Evolutionary conservation across 53 echinoderm and acorn worm genomes (phyloP).

Genomic region (Echinarachnius parma): DNA sequence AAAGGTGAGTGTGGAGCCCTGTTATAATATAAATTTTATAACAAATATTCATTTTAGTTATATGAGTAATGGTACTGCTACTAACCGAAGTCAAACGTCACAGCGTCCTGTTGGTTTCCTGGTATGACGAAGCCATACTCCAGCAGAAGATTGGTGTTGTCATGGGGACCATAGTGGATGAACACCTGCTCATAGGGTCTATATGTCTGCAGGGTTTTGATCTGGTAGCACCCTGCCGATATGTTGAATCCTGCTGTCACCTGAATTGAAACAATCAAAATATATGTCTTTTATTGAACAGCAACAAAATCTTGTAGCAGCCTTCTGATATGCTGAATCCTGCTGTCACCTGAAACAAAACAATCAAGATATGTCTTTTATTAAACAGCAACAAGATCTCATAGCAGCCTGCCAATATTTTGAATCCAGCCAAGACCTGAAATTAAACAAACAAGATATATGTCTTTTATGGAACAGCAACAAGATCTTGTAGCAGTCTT

Average conservation of each 20-base stretch:
- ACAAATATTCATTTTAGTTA: conserved; percentile 1
- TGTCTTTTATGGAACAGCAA: too few relatives aligned
- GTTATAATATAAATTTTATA: too few relatives aligned
- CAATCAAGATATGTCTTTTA: background rate
- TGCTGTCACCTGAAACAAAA: conserved; percentile 51
- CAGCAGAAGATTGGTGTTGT: conserved; percentile 63
- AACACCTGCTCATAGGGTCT: conserved; percentile 75
- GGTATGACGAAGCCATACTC: conserved; percentile 88
- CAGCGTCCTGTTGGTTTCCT: conserved; percentile 60
- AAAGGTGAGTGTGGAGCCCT: too few relatives aligned
- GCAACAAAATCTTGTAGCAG: conserved; percentile 69
- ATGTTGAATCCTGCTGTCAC: conserved; percentile 58
- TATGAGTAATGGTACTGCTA: background rate
- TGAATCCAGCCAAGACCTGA: conserved; percentile 66
- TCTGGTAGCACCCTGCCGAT: conserved; percentile 55
- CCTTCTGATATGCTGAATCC: conserved; percentile 40
- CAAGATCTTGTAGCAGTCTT: too few relatives aligned
- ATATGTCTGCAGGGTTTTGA: conserved; percentile 53
- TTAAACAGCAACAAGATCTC: conserved; percentile 43
- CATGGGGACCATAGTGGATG: conserved; percentile 92
- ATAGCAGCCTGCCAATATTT: conserved; percentile 49
- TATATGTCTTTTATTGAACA: background rate
- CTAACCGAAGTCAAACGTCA: conserved; percentile 66
- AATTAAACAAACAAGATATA: too few relatives aligned
- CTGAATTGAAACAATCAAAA: conserved; percentile 23